These are phyloP conservation scores for Lumbricus terrestris DNA, from an alignment of 2,888 invertebrate genomes.

Conservation along the genomic window DNA sequence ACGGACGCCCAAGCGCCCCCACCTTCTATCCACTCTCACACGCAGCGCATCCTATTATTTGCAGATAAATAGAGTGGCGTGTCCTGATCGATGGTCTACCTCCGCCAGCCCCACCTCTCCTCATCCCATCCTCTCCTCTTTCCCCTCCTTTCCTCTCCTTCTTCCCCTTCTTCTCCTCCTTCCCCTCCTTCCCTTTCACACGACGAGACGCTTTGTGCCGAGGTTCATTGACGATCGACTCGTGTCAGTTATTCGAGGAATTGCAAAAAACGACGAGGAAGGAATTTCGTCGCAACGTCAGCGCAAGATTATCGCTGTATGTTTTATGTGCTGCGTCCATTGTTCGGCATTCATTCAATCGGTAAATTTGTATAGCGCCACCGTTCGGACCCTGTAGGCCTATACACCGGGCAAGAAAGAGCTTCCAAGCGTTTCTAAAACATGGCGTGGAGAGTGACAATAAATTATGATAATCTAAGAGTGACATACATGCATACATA, in stretches of 20 bases:
- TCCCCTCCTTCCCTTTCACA: too few relatives aligned
- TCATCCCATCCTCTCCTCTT: too few relatives aligned
- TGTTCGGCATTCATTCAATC: not conserved
- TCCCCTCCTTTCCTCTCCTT: too few relatives aligned
- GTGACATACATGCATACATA: too few relatives aligned
- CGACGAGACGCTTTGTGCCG: not conserved
- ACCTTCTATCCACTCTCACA: not conserved
- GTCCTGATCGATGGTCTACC: not conserved
- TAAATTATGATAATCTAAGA: too few relatives aligned
- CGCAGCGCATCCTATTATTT: not conserved
- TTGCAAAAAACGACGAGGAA: not conserved
- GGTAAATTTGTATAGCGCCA: not conserved
- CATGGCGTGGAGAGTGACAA: too few relatives aligned
- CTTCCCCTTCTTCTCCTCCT: too few relatives aligned
- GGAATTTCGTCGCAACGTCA: not conserved
- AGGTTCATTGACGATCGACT: not conserved
- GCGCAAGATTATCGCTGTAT: not conserved
- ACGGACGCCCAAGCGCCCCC: not conserved
- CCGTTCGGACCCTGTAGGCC: not conserved
- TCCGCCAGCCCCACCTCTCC: too few relatives aligned
- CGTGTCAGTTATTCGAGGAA: not conserved
- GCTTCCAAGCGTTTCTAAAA: too few relatives aligned
- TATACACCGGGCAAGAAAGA: not conserved
- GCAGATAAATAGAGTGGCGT: not conserved
- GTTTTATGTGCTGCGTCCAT: not conserved